Percentiles rank a stretch among this genome's conserved stretches.
Evolutionary conservation across 2,797 vertebrate genomes (phyloP).

Genomic region (Pseudotriccus pelzelni): DNA sequence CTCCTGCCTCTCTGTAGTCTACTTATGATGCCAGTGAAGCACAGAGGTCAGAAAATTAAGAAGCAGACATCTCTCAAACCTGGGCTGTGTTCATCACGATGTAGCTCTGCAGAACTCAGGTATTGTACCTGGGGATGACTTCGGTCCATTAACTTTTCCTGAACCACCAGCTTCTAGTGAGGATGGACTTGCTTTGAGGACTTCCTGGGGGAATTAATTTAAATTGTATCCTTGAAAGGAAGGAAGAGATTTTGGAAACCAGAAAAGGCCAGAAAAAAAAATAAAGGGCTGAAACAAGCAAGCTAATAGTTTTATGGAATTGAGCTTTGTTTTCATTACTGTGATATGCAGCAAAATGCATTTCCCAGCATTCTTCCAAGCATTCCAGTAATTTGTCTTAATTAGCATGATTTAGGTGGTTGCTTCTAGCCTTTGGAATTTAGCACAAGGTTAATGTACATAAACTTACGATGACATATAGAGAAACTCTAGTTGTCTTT

Average conservation of each 20-base stretch:
- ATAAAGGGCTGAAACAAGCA: not conserved
- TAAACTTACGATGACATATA: conserved; percentile 29
- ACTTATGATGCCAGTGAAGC: not conserved
- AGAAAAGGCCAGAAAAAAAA: not conserved
- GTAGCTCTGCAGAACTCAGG: not conserved
- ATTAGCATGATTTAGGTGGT: conserved; percentile 43
- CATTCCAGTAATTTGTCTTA: conserved; percentile 41
- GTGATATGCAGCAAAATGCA: not conserved
- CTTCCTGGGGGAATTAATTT: not conserved
- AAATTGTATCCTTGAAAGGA: not conserved
- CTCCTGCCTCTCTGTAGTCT: not conserved
- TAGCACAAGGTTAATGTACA: conserved; percentile 42
- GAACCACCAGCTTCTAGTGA: not conserved
- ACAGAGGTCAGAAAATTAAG: not conserved
- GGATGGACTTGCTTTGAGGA: not conserved
- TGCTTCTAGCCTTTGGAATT: conserved; percentile 31
- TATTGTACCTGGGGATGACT: not conserved
- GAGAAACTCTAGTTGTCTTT: conserved; percentile 9
- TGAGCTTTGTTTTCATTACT: not conserved
- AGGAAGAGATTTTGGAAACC: not conserved
- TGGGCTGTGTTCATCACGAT: not conserved
- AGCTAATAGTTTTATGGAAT: not conserved
- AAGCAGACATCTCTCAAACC: not conserved
- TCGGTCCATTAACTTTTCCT: not conserved
- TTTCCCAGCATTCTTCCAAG: not conserved